Percentiles rank a stretch among this genome's conserved stretches.
Conservation (phyloP, 1,140 invertebrate genomes). For the Teleogryllus occipitalis region DNA sequence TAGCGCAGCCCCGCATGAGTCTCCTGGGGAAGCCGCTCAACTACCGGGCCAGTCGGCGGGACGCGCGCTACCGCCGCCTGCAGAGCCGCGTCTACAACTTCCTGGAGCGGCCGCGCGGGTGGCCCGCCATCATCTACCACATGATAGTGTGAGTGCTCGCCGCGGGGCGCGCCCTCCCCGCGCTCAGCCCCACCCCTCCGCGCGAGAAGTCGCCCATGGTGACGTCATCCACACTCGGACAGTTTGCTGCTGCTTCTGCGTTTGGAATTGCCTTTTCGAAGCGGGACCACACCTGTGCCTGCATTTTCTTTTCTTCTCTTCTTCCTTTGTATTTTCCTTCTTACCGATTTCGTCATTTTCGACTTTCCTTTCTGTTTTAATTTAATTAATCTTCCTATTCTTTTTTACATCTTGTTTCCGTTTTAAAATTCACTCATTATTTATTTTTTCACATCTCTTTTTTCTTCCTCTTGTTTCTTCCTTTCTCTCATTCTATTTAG, state of each 20-base stretch:
- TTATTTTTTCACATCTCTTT: not conserved
- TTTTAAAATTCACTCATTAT: not conserved
- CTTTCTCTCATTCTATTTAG: not conserved
- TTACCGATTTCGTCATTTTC: no score
- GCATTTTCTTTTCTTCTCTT: no score
- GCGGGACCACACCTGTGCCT: no score
- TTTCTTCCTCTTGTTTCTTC: not conserved
- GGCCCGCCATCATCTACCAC: slow-evolving; percentile 80
- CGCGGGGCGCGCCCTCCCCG: not conserved
- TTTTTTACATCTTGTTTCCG: no score
- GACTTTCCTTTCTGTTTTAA: no score
- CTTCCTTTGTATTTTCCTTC: no score
- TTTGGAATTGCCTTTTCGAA: no score
- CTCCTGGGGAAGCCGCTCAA: slow-evolving; percentile 83
- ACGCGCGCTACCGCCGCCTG: slow-evolving; percentile 77
- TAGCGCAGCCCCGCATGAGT: slow-evolving; percentile 74
- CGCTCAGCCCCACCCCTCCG: not conserved
- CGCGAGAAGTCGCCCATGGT: not conserved
- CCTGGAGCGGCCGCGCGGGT: slow-evolving; percentile 80
- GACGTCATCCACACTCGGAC: no score
- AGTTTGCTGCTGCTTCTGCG: no score
- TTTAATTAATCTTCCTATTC: no score
- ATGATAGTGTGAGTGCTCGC: slow-evolving; percentile 78
- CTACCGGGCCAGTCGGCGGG: slow-evolving; percentile 74
- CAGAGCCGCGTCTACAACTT: slow-evolving; percentile 91